Evolutionary conservation across 2,888 invertebrate genomes (phyloP).

Genomic region (Hydroisotoma schaefferi): DNA sequence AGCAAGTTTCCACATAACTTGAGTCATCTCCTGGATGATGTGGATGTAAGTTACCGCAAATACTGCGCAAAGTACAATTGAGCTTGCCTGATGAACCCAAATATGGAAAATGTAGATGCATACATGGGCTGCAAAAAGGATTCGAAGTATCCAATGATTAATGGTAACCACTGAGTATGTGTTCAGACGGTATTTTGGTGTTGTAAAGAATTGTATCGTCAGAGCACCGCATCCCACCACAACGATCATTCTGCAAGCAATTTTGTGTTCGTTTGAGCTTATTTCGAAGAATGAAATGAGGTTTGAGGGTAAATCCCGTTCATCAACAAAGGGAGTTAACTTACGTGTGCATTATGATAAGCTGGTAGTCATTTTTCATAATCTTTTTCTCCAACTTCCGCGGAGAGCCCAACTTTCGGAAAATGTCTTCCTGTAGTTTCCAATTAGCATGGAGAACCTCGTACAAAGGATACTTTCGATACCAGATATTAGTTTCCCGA

Average conservation of each 20-base stretch:
- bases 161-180: constrained; percentile 23
- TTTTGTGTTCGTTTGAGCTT: too few species aligned
- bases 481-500: constrained; percentile 31
- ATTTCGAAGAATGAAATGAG: background rate
- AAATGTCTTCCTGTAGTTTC: constrained; percentile 31
- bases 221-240: constrained; percentile 12
- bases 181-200: constrained; percentile 28
- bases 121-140: constrained; percentile 23
- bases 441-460: constrained; percentile 29
- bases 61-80: constrained; percentile 29
- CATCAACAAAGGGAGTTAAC: background rate
- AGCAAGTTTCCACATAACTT: constrained; percentile 15
- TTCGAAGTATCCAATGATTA: constrained; percentile 19
- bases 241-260: constrained; percentile 15
- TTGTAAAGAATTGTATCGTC: constrained; percentile 21
- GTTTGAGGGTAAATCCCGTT: background rate
- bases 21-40: constrained; percentile 26
- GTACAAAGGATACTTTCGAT: constrained; percentile 26
- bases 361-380: constrained; percentile 5
- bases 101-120: constrained; percentile 31
- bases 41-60: constrained; percentile 27
- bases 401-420: constrained; percentile 24
- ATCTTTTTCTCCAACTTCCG: constrained; percentile 20
- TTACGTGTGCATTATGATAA: constrained; percentile 31
- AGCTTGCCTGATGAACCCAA: constrained; percentile 29